Conservation (phyloP, 2,797 vertebrate species). For the Oophaga sylvatica region DNA sequence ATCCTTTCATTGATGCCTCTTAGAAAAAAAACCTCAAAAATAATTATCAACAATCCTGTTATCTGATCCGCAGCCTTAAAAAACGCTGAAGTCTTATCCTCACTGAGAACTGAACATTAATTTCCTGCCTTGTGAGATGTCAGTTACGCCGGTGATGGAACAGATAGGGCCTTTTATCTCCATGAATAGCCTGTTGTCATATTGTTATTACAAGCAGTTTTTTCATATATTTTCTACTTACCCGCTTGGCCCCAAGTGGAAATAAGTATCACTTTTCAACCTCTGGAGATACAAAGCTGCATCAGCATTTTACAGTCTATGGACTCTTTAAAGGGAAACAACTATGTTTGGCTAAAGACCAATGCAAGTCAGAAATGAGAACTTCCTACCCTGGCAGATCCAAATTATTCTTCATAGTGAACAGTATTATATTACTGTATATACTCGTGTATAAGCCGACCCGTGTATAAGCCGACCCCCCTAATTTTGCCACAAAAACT, state of each 20-base stretch:
- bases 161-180: constrained; percentile 68
- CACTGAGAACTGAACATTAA: constrained; percentile 66
- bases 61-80: constrained; percentile 40
- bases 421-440: constrained; percentile 12
- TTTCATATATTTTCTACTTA: constrained; percentile 34
- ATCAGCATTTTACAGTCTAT: constrained; percentile 34
- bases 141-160: constrained; percentile 67
- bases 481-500: too few species aligned
- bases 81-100: constrained; percentile 15
- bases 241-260: constrained; percentile 17
- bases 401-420: too few species aligned
- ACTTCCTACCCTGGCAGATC: too few species aligned
- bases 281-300: constrained; percentile 28
- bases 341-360: not conserved
- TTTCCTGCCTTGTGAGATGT: constrained; percentile 71
- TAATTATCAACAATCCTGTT: not conserved
- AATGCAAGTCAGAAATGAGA: not conserved
- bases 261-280: constrained; percentile 23
- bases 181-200: constrained; percentile 65
- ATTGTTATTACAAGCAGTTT: constrained; percentile 62
- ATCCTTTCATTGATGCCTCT: not conserved
- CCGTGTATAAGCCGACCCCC: too few species aligned
- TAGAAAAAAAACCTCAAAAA: not conserved
- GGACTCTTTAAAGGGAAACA: constrained; percentile 34
- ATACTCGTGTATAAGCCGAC: too few species aligned